Percentiles rank a stretch among this genome's conserved stretches.
Conservation (phyloP, 2,888 invertebrate genomes). For the Conomelus anceps region DNA sequence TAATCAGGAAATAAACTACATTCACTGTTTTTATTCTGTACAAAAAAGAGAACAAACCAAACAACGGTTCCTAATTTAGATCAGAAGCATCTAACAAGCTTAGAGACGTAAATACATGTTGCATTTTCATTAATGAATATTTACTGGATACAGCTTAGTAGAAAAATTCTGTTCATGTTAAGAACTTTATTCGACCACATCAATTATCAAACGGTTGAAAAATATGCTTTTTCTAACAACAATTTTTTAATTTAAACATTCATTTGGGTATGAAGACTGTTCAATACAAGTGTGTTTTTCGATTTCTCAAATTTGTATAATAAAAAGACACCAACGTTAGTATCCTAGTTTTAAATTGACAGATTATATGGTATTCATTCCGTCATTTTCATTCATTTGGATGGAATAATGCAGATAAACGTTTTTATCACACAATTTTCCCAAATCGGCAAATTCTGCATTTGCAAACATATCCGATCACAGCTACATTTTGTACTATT, state of each 20-base stretch:
- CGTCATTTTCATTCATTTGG: too few species aligned
- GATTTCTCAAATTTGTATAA: too few species aligned
- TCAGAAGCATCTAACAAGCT: background rate
- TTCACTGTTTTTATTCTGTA: background rate
- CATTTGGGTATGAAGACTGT: background rate
- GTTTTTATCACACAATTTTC: too few species aligned
- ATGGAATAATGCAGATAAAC: too few species aligned
- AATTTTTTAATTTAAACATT: background rate
- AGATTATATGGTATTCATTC: too few species aligned
- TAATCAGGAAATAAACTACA: background rate
- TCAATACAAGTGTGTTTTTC: background rate
- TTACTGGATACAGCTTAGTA: background rate
- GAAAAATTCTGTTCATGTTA: background rate
- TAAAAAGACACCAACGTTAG: too few species aligned
- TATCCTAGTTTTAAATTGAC: too few species aligned
- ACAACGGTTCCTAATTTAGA: too few species aligned
- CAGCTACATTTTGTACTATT: too few species aligned
- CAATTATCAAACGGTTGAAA: background rate
- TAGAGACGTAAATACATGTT: background rate
- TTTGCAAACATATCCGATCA: too few species aligned
- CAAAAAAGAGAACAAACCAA: too few species aligned
- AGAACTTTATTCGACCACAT: background rate
- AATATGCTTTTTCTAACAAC: background rate
- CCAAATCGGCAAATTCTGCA: too few species aligned
- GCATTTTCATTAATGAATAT: background rate